Base-by-base conservation (phyloP, 2,888 invertebrate genomes). In the Catocala nupta region DNA sequence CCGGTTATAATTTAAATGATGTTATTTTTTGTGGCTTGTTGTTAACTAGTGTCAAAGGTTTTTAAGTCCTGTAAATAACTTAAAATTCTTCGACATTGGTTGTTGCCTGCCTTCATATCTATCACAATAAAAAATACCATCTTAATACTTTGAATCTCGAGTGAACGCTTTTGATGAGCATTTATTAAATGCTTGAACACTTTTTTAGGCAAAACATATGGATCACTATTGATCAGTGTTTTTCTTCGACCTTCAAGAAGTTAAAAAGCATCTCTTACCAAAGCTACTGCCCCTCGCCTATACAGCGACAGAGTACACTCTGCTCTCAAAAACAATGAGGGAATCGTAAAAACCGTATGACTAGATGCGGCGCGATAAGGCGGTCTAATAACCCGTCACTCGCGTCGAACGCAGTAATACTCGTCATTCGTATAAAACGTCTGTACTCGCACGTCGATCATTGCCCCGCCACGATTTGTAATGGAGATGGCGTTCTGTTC, bases 261-360 rank as follows among this genome's bases (percentile, higher is more conserved):
- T 12, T 16, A 39, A 59, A 59, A 53, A 53, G 47, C 59, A 53
- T 34, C 16, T 44, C 36, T 25, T 8, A 34, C 42, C 34, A 34
- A 49, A 55, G 57, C 73, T 75, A 54, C 73, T 47, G 25, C 42
- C 48, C 16, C 12, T 43, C 44, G 50, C 58, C 64, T 66, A 55
- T 55, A 52, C 63, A 77, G 71, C 58, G 77, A 59, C 50, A 39
- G 13, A 39, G 50, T 33, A 51, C 77, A 59, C 70, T 70, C 78
- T 78, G 83, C 87, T 90, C 84, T 86, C 86, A 87, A 89, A 87
- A 91, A 91, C 92, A 91, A 92, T 91, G 91, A 89, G 72, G 63
- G 82, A 75, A 77, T 89, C 87, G 85, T 91, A 89, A 90, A 90
- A 85, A 83, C 80, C 70, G 86, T 86, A 88, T 84, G 90, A 90